phyloP scores from a whole-genome alignment of 2,797 vertebrate genomes.

The Etheostoma perlongum region DNA sequence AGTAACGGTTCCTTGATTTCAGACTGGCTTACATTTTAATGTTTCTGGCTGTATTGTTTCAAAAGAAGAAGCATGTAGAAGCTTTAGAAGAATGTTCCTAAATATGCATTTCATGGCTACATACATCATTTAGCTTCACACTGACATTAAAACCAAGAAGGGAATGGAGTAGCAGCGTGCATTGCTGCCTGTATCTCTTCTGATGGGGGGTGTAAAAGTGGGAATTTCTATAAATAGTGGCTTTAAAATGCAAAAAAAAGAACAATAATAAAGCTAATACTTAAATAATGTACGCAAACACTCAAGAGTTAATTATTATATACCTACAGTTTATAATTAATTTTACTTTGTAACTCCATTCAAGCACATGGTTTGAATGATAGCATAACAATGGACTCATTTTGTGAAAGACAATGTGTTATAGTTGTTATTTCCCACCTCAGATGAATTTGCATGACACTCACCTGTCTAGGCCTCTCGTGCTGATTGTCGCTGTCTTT shows the following conservation, averaged over 20 bases:
- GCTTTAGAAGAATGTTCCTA: background rate
- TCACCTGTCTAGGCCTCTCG: constrained; percentile 57
- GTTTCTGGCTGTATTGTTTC: background rate
- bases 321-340: too few species aligned
- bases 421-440: background rate
- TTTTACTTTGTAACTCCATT: background rate
- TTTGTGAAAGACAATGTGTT: background rate
- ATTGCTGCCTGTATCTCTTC: background rate
- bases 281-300: too few species aligned
- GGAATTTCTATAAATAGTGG: background rate
- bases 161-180: background rate
- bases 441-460: constrained; percentile 1
- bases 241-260: background rate
- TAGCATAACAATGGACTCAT: background rate
- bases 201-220: background rate
- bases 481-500: accelerated
- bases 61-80: background rate
- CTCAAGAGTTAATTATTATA: background rate
- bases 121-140: background rate
- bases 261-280: background rate
- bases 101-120: background rate
- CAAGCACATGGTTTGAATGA: background rate
- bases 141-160: background rate
- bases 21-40: background rate
- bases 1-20: background rate